Conservation (phyloP, 2,797 vertebrate genomes). For the Poecilia picta region DNA sequence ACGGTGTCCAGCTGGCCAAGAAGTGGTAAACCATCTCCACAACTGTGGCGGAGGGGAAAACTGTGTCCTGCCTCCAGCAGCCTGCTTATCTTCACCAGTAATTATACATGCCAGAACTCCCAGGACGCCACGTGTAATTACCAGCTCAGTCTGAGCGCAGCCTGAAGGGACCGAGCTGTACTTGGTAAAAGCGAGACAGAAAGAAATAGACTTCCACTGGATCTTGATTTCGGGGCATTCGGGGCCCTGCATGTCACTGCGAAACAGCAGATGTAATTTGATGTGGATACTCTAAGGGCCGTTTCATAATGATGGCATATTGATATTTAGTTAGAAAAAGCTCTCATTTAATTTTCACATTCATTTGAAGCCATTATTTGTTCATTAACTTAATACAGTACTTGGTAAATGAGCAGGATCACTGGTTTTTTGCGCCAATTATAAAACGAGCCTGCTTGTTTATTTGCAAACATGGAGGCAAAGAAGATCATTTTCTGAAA, state of each 20-base stretch:
- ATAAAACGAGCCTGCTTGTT: conserved; percentile 12
- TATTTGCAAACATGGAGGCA: conserved; percentile 5
- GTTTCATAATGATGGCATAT: conserved; percentile 15
- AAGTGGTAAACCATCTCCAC: conserved; percentile 52
- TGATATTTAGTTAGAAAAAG: conserved; percentile 33
- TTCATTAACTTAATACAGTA: conserved; percentile 11
- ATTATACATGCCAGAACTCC: conserved; percentile 77
- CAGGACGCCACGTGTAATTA: conserved; percentile 81
- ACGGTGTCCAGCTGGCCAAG: conserved; percentile 61
- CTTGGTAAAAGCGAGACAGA: conserved; percentile 41
- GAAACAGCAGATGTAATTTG: conserved; percentile 32
- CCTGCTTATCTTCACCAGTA: conserved; percentile 67
- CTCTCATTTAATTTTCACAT: conserved; percentile 17
- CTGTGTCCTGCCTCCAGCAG: conserved; percentile 63
- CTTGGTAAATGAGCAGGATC: not conserved
- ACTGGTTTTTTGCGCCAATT: conserved; percentile 2
- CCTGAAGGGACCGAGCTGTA: conserved; percentile 60
- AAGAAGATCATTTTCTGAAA: not conserved
- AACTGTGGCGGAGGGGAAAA: conserved; percentile 58
- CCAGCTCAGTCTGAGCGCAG: conserved; percentile 66
- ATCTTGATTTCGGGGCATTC: conserved; percentile 40
- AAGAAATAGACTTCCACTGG: conserved; percentile 41
- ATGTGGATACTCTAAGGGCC: conserved; percentile 22
- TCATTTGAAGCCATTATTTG: conserved; percentile 8
- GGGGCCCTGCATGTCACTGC: conserved; percentile 34